Conservation (phyloP, 2,888 invertebrate genomes). For the Opisthograptis luteolata region DNA sequence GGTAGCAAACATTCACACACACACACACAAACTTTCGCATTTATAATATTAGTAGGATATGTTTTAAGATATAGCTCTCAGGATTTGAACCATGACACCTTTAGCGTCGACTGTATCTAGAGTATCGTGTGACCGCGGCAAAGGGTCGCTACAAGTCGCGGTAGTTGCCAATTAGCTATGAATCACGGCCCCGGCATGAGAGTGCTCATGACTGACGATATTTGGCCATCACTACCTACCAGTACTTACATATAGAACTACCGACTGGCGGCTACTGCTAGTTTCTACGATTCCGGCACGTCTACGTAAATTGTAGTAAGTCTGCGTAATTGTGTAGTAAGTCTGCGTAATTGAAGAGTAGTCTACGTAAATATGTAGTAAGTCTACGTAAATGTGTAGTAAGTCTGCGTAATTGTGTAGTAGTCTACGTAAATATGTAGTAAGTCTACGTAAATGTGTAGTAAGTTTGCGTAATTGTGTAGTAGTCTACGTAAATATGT, state of each 20-base stretch:
- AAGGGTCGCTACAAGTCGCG: constrained; percentile 40
- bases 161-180: constrained; percentile 45
- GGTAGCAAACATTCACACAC: no score
- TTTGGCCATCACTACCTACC: constrained; percentile 25
- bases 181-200: constrained; percentile 36
- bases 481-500: no score
- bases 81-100: neutral
- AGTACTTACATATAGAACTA: no score
- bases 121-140: constrained; percentile 46
- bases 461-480: no score
- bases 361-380: neutral
- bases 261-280: constrained; percentile 5
- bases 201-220: constrained; percentile 25
- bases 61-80: no score
- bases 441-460: no score
- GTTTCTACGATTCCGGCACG: constrained; percentile 8
- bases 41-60: no score
- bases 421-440: neutral
- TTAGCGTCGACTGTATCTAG: constrained; percentile 3
- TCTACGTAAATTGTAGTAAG: constrained; percentile 7
- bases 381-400: no score
- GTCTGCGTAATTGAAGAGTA: constrained; percentile 4
- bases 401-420: constrained; percentile 13
- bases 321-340: neutral
- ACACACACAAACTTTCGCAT: no score